Evolutionary conservation across 1,140 invertebrate genomes (phyloP), one percentile per base, ranked within the genome.

Genomic region (Zaprionus nigranus): DNA sequence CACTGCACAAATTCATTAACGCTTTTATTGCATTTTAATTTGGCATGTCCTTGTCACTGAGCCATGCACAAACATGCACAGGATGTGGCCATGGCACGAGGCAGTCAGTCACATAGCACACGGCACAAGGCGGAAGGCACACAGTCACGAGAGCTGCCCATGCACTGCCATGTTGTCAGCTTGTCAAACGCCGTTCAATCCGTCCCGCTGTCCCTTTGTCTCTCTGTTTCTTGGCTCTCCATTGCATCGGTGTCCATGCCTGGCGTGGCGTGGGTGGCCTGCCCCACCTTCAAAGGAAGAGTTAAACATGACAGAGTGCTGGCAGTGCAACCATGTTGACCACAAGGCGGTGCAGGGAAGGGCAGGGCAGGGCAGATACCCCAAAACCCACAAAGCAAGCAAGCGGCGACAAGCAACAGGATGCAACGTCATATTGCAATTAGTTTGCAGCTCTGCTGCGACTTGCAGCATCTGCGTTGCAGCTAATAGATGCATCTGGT

Each of bases 351-450:
- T 38, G 30, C 2, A 30, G 34, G 26, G 64, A 13, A 13, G 36
- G 36, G 3, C 36, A 59, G 34, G 26, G 64, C 36, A 13, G 36
- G 36, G 3, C 36, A 59, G 54, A 38, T 3, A n/a, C 51, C 53
- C 36, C 63, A 20, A 65, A 65, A n/a, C 40, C n/a, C n/a, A n/a
- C 6, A n/a, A 12, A 43, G 26, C n/a, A 36, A 51, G 58, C 65
- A 61, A 56, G 34, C 64, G 28, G n/a, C 30, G 24, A 38, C 56
- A 73, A 36, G 58, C 70, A 66, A 88, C 78, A 76, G 85, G 72
- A 88, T 90, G 85, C 79, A 88, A 88, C 90, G 85, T 59, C 85
- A 88, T 88, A 88, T 88, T 90, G 85, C 85, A 88, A 88, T 88
- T 88, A 88, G 85, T 90, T 90, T 82, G 64, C 63, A 79, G 77